phyloP scores from a whole-genome alignment of 2,888 invertebrate species.

The Lordiphosa fenestrarum region DNA sequence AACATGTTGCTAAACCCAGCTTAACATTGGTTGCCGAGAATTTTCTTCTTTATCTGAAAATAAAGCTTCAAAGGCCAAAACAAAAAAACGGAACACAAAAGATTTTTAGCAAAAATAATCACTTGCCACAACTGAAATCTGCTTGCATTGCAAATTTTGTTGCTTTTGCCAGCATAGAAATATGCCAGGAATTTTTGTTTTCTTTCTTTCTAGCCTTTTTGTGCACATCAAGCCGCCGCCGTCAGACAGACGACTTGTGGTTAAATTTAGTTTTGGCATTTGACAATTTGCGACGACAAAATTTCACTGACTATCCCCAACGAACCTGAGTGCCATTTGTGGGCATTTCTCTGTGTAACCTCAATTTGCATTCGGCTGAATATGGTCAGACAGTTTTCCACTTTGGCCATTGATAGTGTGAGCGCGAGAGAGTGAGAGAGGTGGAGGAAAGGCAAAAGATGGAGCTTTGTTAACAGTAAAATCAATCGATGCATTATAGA shows the following conservation, averaged over 20 bases:
- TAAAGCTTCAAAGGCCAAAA: too few species aligned
- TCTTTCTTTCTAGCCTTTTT: too few species aligned
- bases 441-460: constrained; percentile 1
- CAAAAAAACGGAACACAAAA: too few species aligned
- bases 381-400: constrained; percentile 17
- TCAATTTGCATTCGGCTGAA: constrained; percentile 57
- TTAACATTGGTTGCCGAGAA: neutral
- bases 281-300: constrained; percentile 12
- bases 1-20: neutral
- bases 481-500: constrained; percentile 58
- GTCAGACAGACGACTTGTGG: too few species aligned
- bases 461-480: constrained; percentile 52
- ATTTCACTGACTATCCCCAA: constrained; percentile 37
- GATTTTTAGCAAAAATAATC: too few species aligned
- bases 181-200: too few species aligned
- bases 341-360: constrained; percentile 54
- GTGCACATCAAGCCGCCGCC: too few species aligned
- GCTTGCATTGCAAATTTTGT: too few species aligned
- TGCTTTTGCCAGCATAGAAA: too few species aligned
- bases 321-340: constrained; percentile 38
- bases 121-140: too few species aligned
- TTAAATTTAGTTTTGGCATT: too few species aligned
- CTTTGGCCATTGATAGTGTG: constrained; percentile 1
- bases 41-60: too few species aligned
- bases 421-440: constrained; percentile 2